These are phyloP conservation scores for Chaetura pelagica DNA, from an alignment of 2,113 vertebrate genomes.

Conservation along the genomic window DNA sequence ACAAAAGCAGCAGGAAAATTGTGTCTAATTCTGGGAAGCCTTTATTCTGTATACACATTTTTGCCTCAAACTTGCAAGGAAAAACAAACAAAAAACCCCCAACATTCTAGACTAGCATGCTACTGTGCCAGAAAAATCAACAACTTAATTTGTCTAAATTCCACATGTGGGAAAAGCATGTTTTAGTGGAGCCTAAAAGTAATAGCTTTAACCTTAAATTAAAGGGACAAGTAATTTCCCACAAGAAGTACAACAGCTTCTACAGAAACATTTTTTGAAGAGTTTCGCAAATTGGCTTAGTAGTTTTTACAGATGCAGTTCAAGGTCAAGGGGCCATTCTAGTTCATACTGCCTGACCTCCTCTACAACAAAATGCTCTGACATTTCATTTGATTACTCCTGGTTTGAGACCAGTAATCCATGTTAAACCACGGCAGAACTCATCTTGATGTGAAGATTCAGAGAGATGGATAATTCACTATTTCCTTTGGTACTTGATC, in stretches of 20 bases:
- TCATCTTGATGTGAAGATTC: neutral
- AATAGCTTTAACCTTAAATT: neutral
- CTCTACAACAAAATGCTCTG: neutral
- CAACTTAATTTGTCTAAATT: conserved; percentile 33
- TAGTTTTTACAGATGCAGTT: neutral
- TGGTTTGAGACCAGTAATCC: neutral
- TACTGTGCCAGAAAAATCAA: neutral
- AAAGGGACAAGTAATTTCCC: neutral
- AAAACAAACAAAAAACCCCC: neutral
- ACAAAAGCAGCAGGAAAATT: neutral
- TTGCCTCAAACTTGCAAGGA: conserved; percentile 27
- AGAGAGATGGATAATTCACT: neutral
- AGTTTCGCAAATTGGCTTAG: neutral
- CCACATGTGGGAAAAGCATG: neutral
- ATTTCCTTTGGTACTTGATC: neutral
- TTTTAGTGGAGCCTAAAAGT: conserved; percentile 17
- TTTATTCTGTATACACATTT: neutral
- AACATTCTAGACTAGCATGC: neutral
- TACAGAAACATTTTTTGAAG: neutral
- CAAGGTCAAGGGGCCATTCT: neutral
- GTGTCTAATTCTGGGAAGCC: neutral
- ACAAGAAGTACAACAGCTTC: neutral
- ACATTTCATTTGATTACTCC: neutral
- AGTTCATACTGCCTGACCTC: neutral
- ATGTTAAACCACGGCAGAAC: neutral